Base-by-base conservation (phyloP, 1,140 invertebrate genomes). In the Probaryconus sp. region DNA sequence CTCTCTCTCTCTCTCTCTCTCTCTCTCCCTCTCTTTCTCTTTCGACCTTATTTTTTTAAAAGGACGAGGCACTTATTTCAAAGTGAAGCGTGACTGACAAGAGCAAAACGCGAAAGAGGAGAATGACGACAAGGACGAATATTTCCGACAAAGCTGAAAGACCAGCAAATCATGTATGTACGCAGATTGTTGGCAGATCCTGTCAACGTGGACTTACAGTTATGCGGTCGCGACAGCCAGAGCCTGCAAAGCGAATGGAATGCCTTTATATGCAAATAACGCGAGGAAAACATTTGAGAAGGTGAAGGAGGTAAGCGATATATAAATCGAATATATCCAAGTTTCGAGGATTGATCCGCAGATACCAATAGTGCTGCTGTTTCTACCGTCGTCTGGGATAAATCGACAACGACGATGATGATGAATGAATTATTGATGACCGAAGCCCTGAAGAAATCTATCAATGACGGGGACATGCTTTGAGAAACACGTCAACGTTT, bases 251-350 rank as follows among this genome's bases (percentile, higher is more conserved):
- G 74, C 81, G 38, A 74, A 69, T 82, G 84, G 86, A 87, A 87
- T 87, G 84, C 86, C 83, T 87, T 87, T 87, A 87, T 87, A 87
- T 87, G 86, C 85, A 87, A 87, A 87, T 87, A 75, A 80, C 20
- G 64, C 61, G 76, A 72, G 73, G 53, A 79, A 69, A 74, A 81
- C 74, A 79, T 75, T 70, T 35, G 67, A 73, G 63, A 74, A 78
- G 74, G 58, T 63, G 68, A 78, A 75, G 64, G 67, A 71, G 35
- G 58, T 69, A 71, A 76, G 31, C 70, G 61, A 76, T 56, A 64
- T 67, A 74, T 70, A 68, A 69, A 69, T 63, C 58, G 61, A 63
- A 58, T 45, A 64, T 70, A 63, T 61, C 28, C 33, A 56, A 65
- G 60, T 60, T 77, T 72, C 75, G 71, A 78, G 76, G 78, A 80